Evolutionary conservation across 1,140 invertebrate genomes (phyloP), one percentile per base, ranked within the genome.

Genomic region (Leptinotarsa defecta): DNA sequence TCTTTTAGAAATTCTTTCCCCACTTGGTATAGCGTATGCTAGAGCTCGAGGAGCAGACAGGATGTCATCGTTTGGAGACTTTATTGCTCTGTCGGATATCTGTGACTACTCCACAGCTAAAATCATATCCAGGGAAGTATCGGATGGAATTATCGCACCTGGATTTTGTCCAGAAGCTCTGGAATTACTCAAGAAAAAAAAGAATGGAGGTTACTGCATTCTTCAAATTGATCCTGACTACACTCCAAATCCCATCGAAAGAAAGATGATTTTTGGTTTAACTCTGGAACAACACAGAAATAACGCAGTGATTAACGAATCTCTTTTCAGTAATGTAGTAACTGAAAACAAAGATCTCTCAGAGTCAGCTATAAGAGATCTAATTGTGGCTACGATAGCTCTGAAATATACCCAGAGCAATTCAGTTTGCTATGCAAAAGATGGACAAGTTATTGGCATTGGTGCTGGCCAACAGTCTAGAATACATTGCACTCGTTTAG

Each of bases 11-110:
- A 86, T 90, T 69, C 86, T 98, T 67, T 93, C 95, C 6, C 96
- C 96, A 0, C 80, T 99, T n/a, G 96, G 97, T 1, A 91, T 90
- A 15, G 98, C 98, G 1, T 99, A 99, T 88, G 97, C 97, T 0
- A 88, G 97, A 76, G 98, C 98, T 1, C 89, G 98, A 86, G 97
- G 98, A 48, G 97, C 98, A 22, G 98, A 99, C 86, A 90, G 98
- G 72, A 99, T 99, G 98, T 98, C 96, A 6, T 99, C 97, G 11
- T 99, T 99, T 87, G 98, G 98, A 1, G 98, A 99, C 87, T 99
- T 99, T 86, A 91, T 99, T 62, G 96, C 97, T 13, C 84, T 99
- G 0, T 99, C 97, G 1, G 96, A 98, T 83, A 82, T 87, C 3
- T 99, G 98, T 86, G 98, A 99, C 87, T 90, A 89, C 48, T 79